Evolutionary conservation across 2,113 vertebrate species (phyloP).

Genomic region (Columba janthina): DNA sequence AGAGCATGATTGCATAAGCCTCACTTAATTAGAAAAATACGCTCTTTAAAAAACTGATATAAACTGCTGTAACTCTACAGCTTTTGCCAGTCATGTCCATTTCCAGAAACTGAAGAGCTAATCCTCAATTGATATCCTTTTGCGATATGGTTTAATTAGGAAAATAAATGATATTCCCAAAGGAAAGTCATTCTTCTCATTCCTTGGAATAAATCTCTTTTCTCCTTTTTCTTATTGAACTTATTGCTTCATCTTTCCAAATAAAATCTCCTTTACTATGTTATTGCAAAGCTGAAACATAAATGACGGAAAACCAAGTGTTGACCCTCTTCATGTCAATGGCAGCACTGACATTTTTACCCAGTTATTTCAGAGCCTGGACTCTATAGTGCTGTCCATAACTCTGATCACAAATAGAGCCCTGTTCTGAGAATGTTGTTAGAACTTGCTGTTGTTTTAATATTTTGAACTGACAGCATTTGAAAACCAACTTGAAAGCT

Average conservation of each 20-base stretch:
- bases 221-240: not conserved
- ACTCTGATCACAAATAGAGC: not conserved
- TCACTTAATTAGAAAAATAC: not conserved
- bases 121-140: not conserved
- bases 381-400: not conserved
- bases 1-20: not conserved
- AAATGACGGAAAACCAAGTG: not conserved
- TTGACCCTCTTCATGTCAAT: not conserved
- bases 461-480: conserved; percentile 35
- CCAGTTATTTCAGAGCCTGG: not conserved
- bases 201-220: not conserved
- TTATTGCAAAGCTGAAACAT: not conserved
- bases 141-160: not conserved
- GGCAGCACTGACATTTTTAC: conserved; percentile 30
- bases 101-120: not conserved
- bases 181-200: not conserved
- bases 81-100: not conserved
- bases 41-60: not conserved
- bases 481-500: conserved; percentile 38
- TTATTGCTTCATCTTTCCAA: not conserved
- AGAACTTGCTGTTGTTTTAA: conserved; percentile 7
- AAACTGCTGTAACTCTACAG: not conserved
- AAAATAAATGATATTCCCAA: not conserved
- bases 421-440: not conserved
- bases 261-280: not conserved